Conservation (phyloP, 2,113 vertebrate species). For the Oncorhynchus mykiss region DNA sequence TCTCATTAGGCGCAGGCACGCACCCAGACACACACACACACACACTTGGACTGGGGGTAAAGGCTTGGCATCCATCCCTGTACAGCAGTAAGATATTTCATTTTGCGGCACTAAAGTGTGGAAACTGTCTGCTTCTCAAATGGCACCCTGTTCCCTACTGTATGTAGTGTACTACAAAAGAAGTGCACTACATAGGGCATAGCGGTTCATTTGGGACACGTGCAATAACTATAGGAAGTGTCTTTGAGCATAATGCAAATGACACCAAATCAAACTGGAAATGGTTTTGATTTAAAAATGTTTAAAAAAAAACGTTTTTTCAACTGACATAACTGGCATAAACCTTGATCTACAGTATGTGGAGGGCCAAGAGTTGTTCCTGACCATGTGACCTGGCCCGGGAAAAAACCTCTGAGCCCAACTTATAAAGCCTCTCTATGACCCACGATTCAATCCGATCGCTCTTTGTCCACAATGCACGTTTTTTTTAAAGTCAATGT, state of each 20-base stretch:
- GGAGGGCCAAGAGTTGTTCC: too few species aligned
- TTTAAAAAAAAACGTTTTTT: conserved; percentile 28
- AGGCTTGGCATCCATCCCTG: conserved; percentile 45
- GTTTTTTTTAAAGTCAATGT: too few species aligned
- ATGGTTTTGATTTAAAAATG: conserved; percentile 29
- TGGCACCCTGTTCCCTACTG: too few species aligned
- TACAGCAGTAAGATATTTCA: conserved; percentile 49
- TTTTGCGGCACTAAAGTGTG: conserved; percentile 67
- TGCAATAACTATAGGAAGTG: conserved; percentile 61
- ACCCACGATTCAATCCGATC: too few species aligned
- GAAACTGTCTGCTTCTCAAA: conserved; percentile 19
- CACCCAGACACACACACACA: conserved; percentile 25
- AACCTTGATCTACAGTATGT: conserved; percentile 52
- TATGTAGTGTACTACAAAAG: too few species aligned
- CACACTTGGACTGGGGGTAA: conserved; percentile 5
- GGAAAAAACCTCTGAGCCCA: too few species aligned
- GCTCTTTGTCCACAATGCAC: too few species aligned
- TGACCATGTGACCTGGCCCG: too few species aligned
- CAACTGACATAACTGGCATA: conserved; percentile 40
- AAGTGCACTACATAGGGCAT: too few species aligned
- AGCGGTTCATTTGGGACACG: too few species aligned
- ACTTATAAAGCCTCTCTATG: too few species aligned
- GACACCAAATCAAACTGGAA: conserved; percentile 39
- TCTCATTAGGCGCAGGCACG: background rate
- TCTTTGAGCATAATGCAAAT: conserved; percentile 62